phyloP scores from a whole-genome alignment of 2,113 vertebrate species.

The Tylochromis polylepis region DNA sequence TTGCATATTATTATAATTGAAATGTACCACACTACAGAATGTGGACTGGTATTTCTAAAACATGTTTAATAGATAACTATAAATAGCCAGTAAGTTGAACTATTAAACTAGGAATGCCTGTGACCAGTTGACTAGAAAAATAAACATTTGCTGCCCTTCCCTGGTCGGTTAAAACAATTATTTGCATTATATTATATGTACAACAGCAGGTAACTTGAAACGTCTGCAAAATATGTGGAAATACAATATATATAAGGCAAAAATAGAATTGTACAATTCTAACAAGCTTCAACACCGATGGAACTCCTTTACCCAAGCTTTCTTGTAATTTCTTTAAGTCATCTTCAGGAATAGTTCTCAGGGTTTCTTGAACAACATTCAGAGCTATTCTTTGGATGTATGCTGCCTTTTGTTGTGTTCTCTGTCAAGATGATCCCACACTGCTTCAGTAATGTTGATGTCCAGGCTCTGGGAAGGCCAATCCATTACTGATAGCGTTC shows the following conservation, averaged over 20 bases:
- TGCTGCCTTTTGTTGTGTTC: neutral
- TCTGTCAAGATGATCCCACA: neutral
- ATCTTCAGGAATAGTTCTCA: neutral
- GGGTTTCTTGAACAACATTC: neutral
- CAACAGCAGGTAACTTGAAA: neutral
- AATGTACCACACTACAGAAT: neutral
- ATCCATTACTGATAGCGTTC: too few relatives aligned
- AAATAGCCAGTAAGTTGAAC: neutral
- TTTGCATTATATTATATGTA: neutral
- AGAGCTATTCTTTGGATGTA: neutral
- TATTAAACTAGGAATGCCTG: neutral
- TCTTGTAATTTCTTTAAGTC: neutral
- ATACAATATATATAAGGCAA: neutral
- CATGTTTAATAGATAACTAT: neutral
- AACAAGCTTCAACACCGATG: neutral
- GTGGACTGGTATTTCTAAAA: neutral
- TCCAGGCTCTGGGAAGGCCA: too few relatives aligned
- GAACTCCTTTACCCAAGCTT: neutral
- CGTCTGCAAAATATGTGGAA: neutral
- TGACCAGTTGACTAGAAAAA: neutral
- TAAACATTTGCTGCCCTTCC: neutral
- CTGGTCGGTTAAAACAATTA: neutral
- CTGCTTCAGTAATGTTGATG: too few relatives aligned
- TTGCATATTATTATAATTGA: neutral
- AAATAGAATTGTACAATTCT: neutral